Evolutionary conservation across 1,140 invertebrate species (phyloP), one percentile per base, ranked within the genome.

Genomic region (Eurosta solidaginis): DNA sequence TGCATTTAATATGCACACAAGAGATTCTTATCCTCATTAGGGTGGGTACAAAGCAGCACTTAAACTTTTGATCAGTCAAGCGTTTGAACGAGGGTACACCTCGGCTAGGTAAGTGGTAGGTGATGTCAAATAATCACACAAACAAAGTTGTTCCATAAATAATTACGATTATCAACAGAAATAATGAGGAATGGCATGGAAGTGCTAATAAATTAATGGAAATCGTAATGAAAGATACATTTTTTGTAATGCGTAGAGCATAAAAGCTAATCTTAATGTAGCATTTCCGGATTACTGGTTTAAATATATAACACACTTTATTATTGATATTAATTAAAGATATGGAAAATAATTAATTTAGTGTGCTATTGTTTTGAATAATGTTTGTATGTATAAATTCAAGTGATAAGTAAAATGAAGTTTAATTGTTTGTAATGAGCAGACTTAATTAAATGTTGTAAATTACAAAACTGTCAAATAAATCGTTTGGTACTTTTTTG

Each of bases 1-100:
- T 68, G 59, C 59, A 68, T 68, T 68, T 68, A 68, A 68, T 68
- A 68, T 68, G 59, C 59, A 20, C 59, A 68, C 14, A 20, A 33
- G 59, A 68, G 59, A 68, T 68, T 68, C 50, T 20, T 20, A 49
- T 49, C 12, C 3, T n/a, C 22, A 52, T 29, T 9, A n/a, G n/a
- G 50, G 50, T 20, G 33, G 27, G 14, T 20, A 22, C 49, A 22
- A 0, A 36, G 33, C 12, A 33, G n/a, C 59, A 68, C 17, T 68
- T 33, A 40, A 33, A 14, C n/a, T n/a, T n/a, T n/a, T 40, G 20
- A n/a, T n/a, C 59, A 68, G 36, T 40, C 0, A 9, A 68, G 59
- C 59, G 59, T 29, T 7, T n/a, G n/a, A n/a, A n/a, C n/a, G n/a
- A n/a, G n/a, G n/a, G n/a, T n/a, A n/a, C n/a, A n/a, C n/a, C n/a